Percentiles rank a stretch among this genome's conserved stretches.
Evolutionary conservation across 2,797 vertebrate genomes (phyloP).

Genomic region (Limnodromus scolopaceus): DNA sequence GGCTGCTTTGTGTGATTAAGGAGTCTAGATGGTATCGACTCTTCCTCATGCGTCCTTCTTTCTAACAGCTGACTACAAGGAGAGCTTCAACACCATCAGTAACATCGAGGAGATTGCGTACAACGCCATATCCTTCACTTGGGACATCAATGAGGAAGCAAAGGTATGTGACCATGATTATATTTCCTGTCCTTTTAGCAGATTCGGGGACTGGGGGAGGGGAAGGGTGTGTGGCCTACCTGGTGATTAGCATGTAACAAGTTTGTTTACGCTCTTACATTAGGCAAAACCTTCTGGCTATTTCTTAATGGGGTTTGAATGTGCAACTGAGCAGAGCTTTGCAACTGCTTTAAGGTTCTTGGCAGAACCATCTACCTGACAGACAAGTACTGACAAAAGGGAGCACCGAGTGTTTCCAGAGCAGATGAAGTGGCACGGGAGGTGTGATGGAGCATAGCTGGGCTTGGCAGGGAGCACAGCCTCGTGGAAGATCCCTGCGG

Average conservation of each 20-base stretch:
- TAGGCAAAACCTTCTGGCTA: conserved; percentile 36
- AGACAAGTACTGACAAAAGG: conserved; percentile 40
- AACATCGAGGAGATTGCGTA: conserved; percentile 99
- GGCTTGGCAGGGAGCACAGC: not conserved
- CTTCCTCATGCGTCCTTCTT: not conserved
- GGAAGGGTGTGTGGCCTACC: conserved; percentile 38
- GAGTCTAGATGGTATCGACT: not conserved
- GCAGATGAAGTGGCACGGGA: not conserved
- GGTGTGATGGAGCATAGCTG: not conserved
- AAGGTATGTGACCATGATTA: conserved; percentile 82
- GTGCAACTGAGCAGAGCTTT: conserved; percentile 15
- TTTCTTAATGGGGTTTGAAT: conserved; percentile 52
- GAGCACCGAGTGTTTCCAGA: rapidly evolving
- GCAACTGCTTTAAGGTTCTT: conserved; percentile 34
- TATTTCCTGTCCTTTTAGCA: not conserved
- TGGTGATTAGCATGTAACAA: conserved; percentile 39
- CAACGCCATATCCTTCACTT: conserved; percentile 98
- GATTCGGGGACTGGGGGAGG: not conserved
- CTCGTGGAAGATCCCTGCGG: not conserved
- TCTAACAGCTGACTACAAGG: conserved; percentile 94
- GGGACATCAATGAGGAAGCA: conserved; percentile 98
- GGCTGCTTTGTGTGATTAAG: not conserved
- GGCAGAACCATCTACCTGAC: conserved; percentile 21
- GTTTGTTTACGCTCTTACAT: conserved; percentile 40
- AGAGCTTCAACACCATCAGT: conserved; percentile 98